These are phyloP conservation scores for Hiodon tergisus DNA, from an alignment of 2,113 vertebrate genomes.

Conservation along the genomic window DNA sequence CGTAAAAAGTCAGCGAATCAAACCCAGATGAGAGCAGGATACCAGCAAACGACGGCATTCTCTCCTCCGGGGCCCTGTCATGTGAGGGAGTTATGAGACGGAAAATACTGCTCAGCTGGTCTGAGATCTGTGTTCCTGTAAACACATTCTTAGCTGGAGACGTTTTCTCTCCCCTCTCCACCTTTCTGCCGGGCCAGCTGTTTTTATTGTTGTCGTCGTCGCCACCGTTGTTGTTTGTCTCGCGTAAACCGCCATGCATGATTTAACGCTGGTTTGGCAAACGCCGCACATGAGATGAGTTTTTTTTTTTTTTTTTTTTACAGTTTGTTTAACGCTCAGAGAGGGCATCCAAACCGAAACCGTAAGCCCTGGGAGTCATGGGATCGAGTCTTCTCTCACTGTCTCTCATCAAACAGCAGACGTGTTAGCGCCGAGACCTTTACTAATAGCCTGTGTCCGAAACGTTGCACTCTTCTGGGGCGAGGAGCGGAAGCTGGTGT, in stretches of 20 bases:
- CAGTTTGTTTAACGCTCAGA: too few relatives aligned
- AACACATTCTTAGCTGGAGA: conserved; percentile 3
- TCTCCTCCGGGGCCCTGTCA: background rate
- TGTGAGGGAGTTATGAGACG: conserved; percentile 1
- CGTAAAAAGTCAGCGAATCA: conserved; percentile 21
- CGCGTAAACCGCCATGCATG: background rate
- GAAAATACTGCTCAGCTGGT: background rate
- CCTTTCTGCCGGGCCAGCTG: background rate
- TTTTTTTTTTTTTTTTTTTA: too few relatives aligned
- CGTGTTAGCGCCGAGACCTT: too few relatives aligned
- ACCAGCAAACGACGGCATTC: background rate
- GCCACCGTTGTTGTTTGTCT: background rate
- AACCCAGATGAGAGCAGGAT: conserved; percentile 28
- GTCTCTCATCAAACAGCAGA: too few relatives aligned
- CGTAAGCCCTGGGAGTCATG: too few relatives aligned
- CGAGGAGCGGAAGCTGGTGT: too few relatives aligned
- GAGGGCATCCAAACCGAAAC: too few relatives aligned
- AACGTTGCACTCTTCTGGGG: too few relatives aligned
- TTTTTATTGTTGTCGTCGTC: background rate
- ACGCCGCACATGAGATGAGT: too few relatives aligned
- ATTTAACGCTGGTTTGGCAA: too few relatives aligned
- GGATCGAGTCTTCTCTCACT: too few relatives aligned
- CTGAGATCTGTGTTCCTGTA: conserved; percentile 1
- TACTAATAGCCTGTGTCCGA: too few relatives aligned
- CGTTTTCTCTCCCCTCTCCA: background rate